phyloP scores from a whole-genome alignment of 2,797 vertebrate species.

The Anolis apletophallus region DNA sequence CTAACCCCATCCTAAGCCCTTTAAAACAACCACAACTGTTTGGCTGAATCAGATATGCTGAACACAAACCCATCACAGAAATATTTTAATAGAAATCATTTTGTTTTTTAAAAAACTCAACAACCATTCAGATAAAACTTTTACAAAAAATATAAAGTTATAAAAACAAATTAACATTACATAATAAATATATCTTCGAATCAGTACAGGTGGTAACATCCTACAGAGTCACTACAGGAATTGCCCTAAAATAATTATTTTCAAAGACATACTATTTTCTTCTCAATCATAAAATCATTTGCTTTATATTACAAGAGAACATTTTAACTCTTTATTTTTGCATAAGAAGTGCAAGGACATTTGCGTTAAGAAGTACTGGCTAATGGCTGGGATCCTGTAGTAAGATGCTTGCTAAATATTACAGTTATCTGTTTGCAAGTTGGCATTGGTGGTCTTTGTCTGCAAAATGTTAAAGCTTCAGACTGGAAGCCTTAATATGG shows the following conservation, averaged over 20 bases:
- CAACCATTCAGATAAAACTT: constrained; percentile 56
- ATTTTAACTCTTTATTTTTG: constrained; percentile 9
- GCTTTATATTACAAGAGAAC: not conserved
- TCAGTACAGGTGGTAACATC: constrained; percentile 45
- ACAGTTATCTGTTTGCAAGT: not conserved
- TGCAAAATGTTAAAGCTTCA: not conserved
- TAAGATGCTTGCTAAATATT: not conserved
- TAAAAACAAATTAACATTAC: constrained; percentile 65
- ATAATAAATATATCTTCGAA: constrained; percentile 65
- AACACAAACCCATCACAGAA: constrained; percentile 53
- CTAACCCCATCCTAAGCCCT: accelerated
- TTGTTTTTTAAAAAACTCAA: constrained; percentile 65
- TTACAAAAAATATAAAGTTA: constrained; percentile 70
- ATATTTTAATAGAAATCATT: constrained; percentile 67
- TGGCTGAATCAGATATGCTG: not conserved
- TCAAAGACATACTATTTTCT: constrained; percentile 36
- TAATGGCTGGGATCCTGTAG: not conserved
- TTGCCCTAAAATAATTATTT: constrained; percentile 50
- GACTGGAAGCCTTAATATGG: not conserved
- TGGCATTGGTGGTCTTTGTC: not conserved
- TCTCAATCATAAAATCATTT: not conserved
- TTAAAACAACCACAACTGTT: not conserved
- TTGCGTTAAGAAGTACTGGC: not conserved
- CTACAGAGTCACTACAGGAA: constrained; percentile 23
- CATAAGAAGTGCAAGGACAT: constrained; percentile 1